These are phyloP conservation scores for Microplitis mediator DNA, from an alignment of 1,140 invertebrate genomes.

Conservation along the genomic window DNA sequence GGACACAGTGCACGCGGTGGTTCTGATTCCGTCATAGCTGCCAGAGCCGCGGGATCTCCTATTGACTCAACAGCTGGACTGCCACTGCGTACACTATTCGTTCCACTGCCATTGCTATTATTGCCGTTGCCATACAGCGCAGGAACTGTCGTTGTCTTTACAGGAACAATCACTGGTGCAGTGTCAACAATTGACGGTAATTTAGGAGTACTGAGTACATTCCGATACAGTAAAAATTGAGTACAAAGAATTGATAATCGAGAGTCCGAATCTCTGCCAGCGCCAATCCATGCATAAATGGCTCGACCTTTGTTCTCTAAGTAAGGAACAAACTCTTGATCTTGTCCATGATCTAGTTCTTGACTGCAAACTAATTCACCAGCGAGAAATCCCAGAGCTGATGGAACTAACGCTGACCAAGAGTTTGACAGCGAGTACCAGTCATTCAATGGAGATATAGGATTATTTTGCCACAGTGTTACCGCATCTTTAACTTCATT, in stretches of 20 bases:
- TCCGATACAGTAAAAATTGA: conserved; percentile 54
- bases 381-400: conserved; percentile 85
- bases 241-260: conserved; percentile 74
- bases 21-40: conserved; percentile 53
- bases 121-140: conserved; percentile 28
- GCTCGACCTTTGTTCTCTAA: conserved; percentile 81
- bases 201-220: conserved; percentile 45
- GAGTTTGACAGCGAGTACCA: conserved; percentile 75
- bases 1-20: conserved; percentile 71
- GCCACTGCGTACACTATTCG: conserved; percentile 25
- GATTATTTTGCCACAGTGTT: conserved; percentile 79
- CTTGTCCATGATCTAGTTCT: conserved; percentile 60
- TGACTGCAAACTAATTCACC: conserved; percentile 72
- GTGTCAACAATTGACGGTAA: conserved; percentile 33
- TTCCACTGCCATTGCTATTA: conserved; percentile 29
- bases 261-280: conserved; percentile 88
- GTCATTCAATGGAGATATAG: conserved; percentile 80
- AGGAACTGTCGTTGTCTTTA: conserved; percentile 24
- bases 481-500: conserved; percentile 77
- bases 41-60: conserved; percentile 41
- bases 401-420: conserved; percentile 79
- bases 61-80: conserved; percentile 45
- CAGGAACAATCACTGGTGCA: conserved; percentile 30
- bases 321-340: conserved; percentile 91
- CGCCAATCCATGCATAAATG: conserved; percentile 92